Evolutionary conservation across 2,113 vertebrate genomes (phyloP), one percentile per base, ranked within the genome.

Genomic region (Poeciliopsis turrubarensis): DNA sequence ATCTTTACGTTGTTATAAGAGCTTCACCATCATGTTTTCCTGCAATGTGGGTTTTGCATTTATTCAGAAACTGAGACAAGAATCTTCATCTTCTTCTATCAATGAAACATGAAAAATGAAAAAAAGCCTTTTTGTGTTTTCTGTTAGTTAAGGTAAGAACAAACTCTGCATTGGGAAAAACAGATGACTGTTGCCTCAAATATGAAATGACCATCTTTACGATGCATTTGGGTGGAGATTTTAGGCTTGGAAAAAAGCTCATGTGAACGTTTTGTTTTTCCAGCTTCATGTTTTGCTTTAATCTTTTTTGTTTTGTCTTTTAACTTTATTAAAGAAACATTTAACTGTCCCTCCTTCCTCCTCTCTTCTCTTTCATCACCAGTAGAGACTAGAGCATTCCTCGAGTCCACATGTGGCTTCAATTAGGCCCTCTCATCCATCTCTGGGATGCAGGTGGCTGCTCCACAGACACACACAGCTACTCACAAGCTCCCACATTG

Each of bases 381-480:
- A 75, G 60, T 9, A 61, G 66, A 88, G 86, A 90, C 84, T 77
- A 89, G 85, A 87, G 87, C 72, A 84, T 87, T 86, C 74, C 69
- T 72, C 5, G 1, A 71, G 77, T 82, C 66, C 17, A 80, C 84
- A 89, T 79, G 73, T 91, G 90, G 85, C 74, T 87, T 80, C 82
- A 84, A 87, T 89, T 62, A 91, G 86, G 26, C 83, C 74, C 80
- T 86, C 86, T 68, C 85, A 81, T 84, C 87, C 87, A 85, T 87
- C 88, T 86, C 88, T 90, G 90, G 80, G 87, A 86, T 81, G 76
- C 85, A 91, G 86, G 88, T 91, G 85, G 85, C 86, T 80, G 41
- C 68, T 70, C 83, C 68, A 75, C 77, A 85, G 73, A 80, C 77
- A 78, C 65, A 78, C 73, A 47, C 72, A 68, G 72, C 70, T 65